These are phyloP conservation scores for Enteromius radiatus DNA, from an alignment of 2,797 vertebrate genomes.

Conservation along the genomic window DNA sequence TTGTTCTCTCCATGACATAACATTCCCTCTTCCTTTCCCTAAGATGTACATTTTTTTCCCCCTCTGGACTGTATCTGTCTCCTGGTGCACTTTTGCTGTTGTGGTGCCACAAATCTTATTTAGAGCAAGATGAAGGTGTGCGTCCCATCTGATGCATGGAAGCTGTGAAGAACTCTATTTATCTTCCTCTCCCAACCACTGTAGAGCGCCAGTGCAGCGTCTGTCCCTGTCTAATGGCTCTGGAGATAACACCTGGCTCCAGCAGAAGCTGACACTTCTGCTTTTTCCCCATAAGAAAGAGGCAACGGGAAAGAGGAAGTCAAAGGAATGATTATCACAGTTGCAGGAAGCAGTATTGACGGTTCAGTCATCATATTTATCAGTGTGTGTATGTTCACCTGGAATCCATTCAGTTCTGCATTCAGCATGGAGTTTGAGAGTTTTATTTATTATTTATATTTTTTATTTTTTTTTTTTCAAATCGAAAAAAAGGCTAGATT, in stretches of 20 bases:
- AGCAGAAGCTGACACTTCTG: conserved; percentile 60
- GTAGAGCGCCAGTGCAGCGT: conserved; percentile 30
- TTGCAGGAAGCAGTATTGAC: conserved; percentile 37
- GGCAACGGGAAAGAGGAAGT: conserved; percentile 42
- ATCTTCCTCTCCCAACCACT: conserved; percentile 60
- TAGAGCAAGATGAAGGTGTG: conserved; percentile 58
- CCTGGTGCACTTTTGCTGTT: conserved; percentile 18
- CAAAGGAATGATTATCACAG: conserved; percentile 29
- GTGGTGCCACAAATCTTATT: conserved; percentile 56
- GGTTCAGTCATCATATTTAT: conserved; percentile 4
- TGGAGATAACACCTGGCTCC: conserved; percentile 64
- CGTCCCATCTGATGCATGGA: conserved; percentile 60
- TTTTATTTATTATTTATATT: not conserved
- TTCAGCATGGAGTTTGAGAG: not conserved
- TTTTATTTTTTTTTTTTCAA: not conserved
- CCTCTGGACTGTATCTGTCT: not conserved
- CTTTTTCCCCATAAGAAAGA: conserved; percentile 53
- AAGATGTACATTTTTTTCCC: not conserved
- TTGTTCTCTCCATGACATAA: not conserved
- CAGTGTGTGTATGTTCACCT: not conserved
- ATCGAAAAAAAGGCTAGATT: not conserved
- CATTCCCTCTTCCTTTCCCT: not conserved
- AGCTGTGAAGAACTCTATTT: conserved; percentile 62
- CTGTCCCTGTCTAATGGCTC: conserved; percentile 69
- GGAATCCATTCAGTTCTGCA: not conserved